phyloP scores from a whole-genome alignment of 2,113 vertebrate species.

The Perca fluviatilis region DNA sequence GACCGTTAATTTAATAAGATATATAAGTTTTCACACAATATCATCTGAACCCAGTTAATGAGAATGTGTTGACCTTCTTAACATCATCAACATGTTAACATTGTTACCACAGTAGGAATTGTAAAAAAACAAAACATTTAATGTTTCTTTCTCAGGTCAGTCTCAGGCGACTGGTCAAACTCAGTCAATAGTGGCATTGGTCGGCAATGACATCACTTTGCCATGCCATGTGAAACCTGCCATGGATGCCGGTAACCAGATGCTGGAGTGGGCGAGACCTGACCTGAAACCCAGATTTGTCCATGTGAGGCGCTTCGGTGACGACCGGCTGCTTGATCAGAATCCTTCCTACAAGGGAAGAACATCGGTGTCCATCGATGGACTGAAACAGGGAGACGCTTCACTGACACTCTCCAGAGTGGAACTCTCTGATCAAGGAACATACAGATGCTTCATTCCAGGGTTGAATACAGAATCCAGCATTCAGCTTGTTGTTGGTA shows the following conservation, averaged over 20 bases:
- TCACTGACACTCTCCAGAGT: background rate
- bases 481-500: constrained; percentile 9
- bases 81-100: background rate
- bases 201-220: background rate
- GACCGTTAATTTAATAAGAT: too few species aligned
- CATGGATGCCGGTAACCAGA: background rate
- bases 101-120: background rate
- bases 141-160: background rate
- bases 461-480: accelerated
- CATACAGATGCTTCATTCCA: background rate
- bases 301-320: background rate
- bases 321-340: background rate
- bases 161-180: background rate
- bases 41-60: too few species aligned
- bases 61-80: too few species aligned
- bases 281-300: background rate
- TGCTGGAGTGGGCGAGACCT: constrained; percentile 6
- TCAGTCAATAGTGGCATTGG: background rate
- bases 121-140: background rate
- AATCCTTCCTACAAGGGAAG: background rate
- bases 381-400: background rate
- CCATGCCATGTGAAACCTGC: background rate
- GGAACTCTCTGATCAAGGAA: background rate
- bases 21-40: too few species aligned
- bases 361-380: background rate